A percentile compares a stretch with the other conserved stretches of the same genome.
phyloP scores from a whole-genome alignment of 2,113 vertebrate genomes.

The Oncorhynchus kisutch region DNA sequence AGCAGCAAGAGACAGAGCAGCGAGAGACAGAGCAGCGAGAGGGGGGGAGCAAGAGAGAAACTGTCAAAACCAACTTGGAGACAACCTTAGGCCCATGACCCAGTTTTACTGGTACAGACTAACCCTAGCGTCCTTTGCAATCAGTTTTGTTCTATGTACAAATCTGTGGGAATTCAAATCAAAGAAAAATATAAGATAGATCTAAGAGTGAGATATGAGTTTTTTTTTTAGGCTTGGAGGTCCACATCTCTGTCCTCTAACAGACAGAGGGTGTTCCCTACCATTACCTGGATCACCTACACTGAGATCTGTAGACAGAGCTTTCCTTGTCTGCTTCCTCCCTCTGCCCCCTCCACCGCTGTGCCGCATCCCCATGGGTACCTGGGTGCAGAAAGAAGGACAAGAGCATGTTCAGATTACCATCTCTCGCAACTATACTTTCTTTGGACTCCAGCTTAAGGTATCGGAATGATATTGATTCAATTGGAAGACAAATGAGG shows the following conservation, averaged over 20 bases:
- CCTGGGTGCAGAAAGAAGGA: conserved; percentile 55
- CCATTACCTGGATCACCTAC: conserved; percentile 80
- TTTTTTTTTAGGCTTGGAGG: not conserved
- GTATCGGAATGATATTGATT: not conserved
- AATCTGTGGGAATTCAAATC: too few relatives aligned
- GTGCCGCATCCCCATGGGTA: conserved; percentile 80
- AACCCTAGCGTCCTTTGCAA: not conserved
- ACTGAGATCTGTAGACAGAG: conserved; percentile 84
- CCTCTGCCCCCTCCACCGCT: conserved; percentile 75
- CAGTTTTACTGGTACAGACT: too few relatives aligned
- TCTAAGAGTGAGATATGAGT: too few relatives aligned
- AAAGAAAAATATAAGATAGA: too few relatives aligned
- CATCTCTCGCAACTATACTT: not conserved
- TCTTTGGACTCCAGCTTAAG: too few relatives aligned
- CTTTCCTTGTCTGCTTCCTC: conserved; percentile 83
- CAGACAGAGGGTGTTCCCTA: conserved; percentile 5
- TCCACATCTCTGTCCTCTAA: not conserved
- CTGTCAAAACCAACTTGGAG: too few relatives aligned
- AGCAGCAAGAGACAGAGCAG: too few relatives aligned
- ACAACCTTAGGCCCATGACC: too few relatives aligned
- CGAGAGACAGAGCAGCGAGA: too few relatives aligned
- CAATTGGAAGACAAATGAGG: not conserved
- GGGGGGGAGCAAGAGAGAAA: too few relatives aligned
- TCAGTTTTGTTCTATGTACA: too few relatives aligned
- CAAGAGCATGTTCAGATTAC: not conserved